Evolutionary conservation across 1,140 invertebrate species (phyloP), one percentile per base, ranked within the genome.

Genomic region (Drosophila quadrilineata): DNA sequence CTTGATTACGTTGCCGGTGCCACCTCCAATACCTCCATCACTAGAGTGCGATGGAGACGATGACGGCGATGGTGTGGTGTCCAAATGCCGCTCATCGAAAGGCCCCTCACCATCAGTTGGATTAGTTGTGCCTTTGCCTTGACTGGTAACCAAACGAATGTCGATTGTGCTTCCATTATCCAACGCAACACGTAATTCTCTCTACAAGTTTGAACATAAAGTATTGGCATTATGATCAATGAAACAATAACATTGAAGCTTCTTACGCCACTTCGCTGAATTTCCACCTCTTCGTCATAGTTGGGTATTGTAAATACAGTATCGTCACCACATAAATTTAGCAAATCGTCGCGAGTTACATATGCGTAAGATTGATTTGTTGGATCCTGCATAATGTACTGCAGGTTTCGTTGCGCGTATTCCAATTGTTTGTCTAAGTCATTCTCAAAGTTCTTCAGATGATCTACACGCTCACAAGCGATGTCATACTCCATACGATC

Each of bases 141-240:
- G 82, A 49, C 82, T 71, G 1, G 87, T 89, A 1, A 89, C 87
- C 36, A 89, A 35, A n/a, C 87, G 75, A 19, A 89, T 77, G 62
- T 89, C 87, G 10, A 89, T 84, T 46, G 87, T 88, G 49, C 87
- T 82, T 9, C 87, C 87, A 68, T 87, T 89, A 21, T 89, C 87
- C 19, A 89, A 46, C 0, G 87, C 87, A 5, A 89, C 80, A 3
- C 70, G 52, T 8, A 85, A 49, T 28, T 85, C 71, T 22, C 54
- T 56, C 77, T 85, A 14, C 8, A 4, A 6, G 22, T 22, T 38
- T 9, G 4, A 9, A 12, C 36, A 9, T 3, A 5, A 40, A 49
- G 28, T 53, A 16, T 6, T 24, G 3, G 9, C 6, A 3, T 21
- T n/a, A n/a, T n/a, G n/a, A 6, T 8, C 3, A 36, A 33, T 33